A percentile compares a stretch with the other conserved stretches of the same genome.
These are phyloP conservation scores for Notothenia coriiceps DNA, from an alignment of 2,113 vertebrate genomes.

Conservation along the genomic window DNA sequence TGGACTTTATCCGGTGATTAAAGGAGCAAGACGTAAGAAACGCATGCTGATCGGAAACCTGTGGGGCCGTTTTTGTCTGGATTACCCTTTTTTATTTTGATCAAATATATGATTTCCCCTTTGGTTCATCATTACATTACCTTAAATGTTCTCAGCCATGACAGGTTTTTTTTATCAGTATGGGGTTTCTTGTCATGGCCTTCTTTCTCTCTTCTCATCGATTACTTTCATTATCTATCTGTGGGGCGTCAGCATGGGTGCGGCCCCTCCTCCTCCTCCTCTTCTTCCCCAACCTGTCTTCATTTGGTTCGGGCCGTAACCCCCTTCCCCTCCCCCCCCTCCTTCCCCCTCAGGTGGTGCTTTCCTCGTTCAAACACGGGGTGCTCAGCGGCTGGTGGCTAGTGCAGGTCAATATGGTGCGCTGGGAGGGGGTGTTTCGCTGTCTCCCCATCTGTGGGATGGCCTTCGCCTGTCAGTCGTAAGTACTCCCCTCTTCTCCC, in stretches of 20 bases:
- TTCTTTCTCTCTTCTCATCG: conserved; percentile 49
- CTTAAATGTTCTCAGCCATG: conserved; percentile 8
- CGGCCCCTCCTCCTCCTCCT: conserved; percentile 13
- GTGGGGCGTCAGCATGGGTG: conserved; percentile 54
- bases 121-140: conserved; percentile 3
- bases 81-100: background rate
- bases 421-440: conserved; percentile 97
- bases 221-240: conserved; percentile 48
- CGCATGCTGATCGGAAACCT: conserved; percentile 60
- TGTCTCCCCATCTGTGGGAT: conserved; percentile 99
- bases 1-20: conserved; percentile 26
- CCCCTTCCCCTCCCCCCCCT: conserved; percentile 23
- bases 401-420: conserved; percentile 88
- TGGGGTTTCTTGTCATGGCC: conserved; percentile 54
- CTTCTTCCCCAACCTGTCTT: conserved; percentile 47
- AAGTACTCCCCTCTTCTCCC: conserved; percentile 83
- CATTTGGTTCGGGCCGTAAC: conserved; percentile 73
- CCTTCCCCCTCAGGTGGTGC: conserved; percentile 88
- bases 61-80: conserved; percentile 4
- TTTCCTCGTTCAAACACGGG: conserved; percentile 95
- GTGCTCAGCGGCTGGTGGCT: conserved; percentile 94
- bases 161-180: conserved; percentile 59
- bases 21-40: conserved; percentile 56
- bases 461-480: conserved; percentile 99
- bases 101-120: conserved; percentile 7